Conservation (phyloP, 1,140 invertebrate species). For the Proctacanthus coquilletti region DNA sequence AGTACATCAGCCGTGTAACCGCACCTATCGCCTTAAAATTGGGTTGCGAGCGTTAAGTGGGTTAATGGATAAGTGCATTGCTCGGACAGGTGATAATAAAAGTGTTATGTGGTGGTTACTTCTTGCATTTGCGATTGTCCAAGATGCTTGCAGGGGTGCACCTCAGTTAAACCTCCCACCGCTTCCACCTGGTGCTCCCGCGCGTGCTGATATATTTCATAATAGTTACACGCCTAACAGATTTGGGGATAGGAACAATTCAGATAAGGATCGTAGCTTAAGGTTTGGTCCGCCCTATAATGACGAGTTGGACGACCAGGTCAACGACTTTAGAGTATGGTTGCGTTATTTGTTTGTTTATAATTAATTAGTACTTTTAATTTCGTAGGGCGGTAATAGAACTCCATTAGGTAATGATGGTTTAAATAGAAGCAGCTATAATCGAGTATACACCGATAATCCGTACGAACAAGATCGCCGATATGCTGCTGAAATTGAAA, state of each 20-base stretch:
- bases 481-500: constrained; percentile 24
- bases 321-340: constrained; percentile 25
- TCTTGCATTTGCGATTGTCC: not conserved
- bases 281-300: constrained; percentile 25
- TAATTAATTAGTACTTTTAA: not conserved
- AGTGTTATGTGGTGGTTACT: not conserved
- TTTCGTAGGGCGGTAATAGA: not conserved
- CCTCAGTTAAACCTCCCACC: constrained; percentile 7
- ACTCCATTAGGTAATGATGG: not conserved
- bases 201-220: constrained; percentile 17
- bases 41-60: too few species aligned
- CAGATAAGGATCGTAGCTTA: constrained; percentile 20
- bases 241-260: not conserved
- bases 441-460: constrained; percentile 1
- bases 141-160: not conserved
- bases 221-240: constrained; percentile 21
- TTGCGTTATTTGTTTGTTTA: not conserved
- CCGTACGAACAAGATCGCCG: constrained; percentile 21
- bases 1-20: too few species aligned
- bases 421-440: not conserved
- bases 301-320: constrained; percentile 13
- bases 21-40: too few species aligned
- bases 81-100: not conserved
- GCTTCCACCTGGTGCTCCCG: too few species aligned
- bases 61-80: too few species aligned